Conservation (phyloP, 2,797 vertebrate genomes). For the Trachops cirrhosus region DNA sequence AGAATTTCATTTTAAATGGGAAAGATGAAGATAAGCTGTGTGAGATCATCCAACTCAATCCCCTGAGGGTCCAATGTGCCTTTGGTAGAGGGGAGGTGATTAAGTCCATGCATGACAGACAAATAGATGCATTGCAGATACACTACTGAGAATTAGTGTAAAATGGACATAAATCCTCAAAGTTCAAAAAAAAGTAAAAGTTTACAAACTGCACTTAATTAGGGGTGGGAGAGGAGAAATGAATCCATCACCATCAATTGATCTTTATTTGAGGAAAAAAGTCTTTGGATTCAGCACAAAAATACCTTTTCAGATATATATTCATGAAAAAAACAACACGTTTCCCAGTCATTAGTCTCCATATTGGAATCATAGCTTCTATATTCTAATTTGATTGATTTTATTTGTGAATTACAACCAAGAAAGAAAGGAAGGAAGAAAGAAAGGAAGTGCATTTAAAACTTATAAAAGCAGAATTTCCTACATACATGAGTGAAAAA, state of each 20-base stretch:
- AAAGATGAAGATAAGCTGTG: not conserved
- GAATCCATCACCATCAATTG: not conserved
- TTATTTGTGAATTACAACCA: not conserved
- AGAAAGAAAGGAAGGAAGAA: not conserved
- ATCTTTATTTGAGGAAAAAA: not conserved
- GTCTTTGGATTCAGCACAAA: not conserved
- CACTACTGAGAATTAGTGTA: not conserved
- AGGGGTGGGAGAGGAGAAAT: not conserved
- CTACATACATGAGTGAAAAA: not conserved
- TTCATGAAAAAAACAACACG: not conserved
- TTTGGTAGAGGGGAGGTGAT: not conserved
- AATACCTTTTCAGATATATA: not conserved
- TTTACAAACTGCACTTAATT: not conserved
- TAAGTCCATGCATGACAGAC: not conserved
- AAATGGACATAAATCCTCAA: not conserved
- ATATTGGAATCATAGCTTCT: not conserved
- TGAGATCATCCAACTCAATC: not conserved
- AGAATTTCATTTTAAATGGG: not conserved
- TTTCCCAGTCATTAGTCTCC: not conserved
- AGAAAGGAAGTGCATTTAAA: not conserved
- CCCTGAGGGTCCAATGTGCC: not conserved
- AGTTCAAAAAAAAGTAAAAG: not conserved
- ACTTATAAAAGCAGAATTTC: not conserved
- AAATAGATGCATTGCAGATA: not conserved
- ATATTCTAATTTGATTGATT: not conserved